Percentiles rank a stretch among this genome's conserved stretches.
Evolutionary conservation across 2,888 invertebrate genomes (phyloP).

Genomic region (Schizaphis graminum): DNA sequence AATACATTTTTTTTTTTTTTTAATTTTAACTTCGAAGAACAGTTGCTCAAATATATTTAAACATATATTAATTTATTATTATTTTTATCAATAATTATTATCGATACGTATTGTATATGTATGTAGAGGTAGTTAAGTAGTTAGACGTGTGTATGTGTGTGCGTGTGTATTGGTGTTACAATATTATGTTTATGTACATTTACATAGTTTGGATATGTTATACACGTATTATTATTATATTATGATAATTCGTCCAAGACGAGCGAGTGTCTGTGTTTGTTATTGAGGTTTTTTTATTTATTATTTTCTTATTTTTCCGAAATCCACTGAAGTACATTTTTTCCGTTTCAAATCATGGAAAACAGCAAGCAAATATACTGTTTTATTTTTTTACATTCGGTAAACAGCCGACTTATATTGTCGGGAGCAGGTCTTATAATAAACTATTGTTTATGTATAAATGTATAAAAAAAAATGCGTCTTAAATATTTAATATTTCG

Average conservation of each 20-base stretch:
- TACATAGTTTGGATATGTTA: not conserved
- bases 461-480: not conserved
- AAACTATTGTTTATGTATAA: no score
- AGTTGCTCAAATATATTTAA: slow-evolving; percentile 52
- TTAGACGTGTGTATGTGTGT: not conserved
- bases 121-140: not conserved
- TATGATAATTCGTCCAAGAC: not conserved
- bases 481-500: not conserved
- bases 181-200: not conserved
- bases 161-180: not conserved
- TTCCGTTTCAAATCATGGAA: not conserved
- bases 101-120: slow-evolving; percentile 12
- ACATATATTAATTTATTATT: slow-evolving; percentile 32
- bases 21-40: not conserved
- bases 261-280: not conserved
- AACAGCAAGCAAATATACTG: not conserved
- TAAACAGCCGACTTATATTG: not conserved
- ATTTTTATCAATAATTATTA: slow-evolving; percentile 19
- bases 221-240: not conserved
- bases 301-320: not conserved
- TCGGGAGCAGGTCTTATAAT: not conserved
- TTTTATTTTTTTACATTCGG: not conserved
- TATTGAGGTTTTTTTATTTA: not conserved
- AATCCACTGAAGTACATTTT: not conserved
- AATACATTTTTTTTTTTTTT: not conserved